phyloP scores from a whole-genome alignment of 2,888 invertebrate genomes.

The Volucella inflata region DNA sequence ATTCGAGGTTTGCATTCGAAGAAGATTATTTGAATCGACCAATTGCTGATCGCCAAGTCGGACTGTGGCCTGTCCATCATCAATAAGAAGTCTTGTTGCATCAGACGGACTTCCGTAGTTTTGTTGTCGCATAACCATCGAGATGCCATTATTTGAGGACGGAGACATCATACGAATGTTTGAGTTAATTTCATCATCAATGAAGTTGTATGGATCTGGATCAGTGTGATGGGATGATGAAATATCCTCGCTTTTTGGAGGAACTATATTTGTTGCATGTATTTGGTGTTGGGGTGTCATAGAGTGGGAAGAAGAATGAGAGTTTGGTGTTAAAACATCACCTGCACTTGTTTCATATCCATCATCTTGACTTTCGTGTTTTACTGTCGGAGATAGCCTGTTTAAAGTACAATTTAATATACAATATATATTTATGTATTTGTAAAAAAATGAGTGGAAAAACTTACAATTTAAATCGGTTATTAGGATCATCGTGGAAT shows the following conservation, averaged over 20 bases:
- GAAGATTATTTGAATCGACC: constrained; percentile 33
- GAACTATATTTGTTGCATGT: constrained; percentile 77
- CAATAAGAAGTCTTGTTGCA: constrained; percentile 34
- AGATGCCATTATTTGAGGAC: constrained; percentile 46
- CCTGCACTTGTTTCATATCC: constrained; percentile 94
- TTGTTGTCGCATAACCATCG: constrained; percentile 49
- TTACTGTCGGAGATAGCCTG: constrained; percentile 81
- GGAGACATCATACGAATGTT: constrained; percentile 79
- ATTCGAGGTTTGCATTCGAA: constrained; percentile 37
- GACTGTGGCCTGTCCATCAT: constrained; percentile 29
- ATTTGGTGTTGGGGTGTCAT: constrained; percentile 79
- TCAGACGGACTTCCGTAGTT: constrained; percentile 54
- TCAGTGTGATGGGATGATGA: constrained; percentile 46
- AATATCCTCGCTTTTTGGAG: constrained; percentile 77
- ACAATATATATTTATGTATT: neutral
- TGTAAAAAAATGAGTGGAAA: neutral
- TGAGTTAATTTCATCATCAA: constrained; percentile 88
- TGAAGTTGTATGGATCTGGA: constrained; percentile 93
- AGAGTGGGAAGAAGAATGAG: constrained; percentile 80
- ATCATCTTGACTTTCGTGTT: constrained; percentile 92
- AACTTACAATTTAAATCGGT: constrained; percentile 82
- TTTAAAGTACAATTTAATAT: constrained; percentile 44
- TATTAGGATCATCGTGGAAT: constrained; percentile 80
- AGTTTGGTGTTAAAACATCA: constrained; percentile 84
- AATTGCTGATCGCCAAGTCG: constrained; percentile 31